Base-by-base conservation (phyloP, 1,140 invertebrate genomes). In the Macrotrachela quadricornifera region DNA sequence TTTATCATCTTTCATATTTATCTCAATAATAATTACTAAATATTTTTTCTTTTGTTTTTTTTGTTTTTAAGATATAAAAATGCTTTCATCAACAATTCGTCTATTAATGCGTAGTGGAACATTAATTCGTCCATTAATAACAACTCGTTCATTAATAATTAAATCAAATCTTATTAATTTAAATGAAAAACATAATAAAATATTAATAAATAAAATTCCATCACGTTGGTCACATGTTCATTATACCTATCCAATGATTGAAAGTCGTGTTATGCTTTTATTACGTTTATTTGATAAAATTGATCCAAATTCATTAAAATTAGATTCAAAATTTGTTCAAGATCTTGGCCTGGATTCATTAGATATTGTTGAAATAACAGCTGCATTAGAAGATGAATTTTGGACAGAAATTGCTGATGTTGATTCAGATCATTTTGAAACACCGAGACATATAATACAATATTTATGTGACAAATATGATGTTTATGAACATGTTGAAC, bases 361-460 rank as follows among this genome's bases (percentile, higher is more conserved):
- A 57, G 92, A 99, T 72, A 88, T 95, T 71, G 90, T 99, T 37
- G 92, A 99, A 75, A 79, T 99, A 41, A 90, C 97, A 52, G 96
- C 96, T 88, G 86, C 87, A 2, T 88, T 97, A 75, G 92, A 97
- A 71, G 91, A 97, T 76, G 92, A 97, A 72, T 97, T 97, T 75
- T 85, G 81, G 75, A 68, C 63, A 67, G 91, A 97, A 77, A 96
- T 97, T 65, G 90, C 90, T 14, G 91, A 96, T 73, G 77, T 74
- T 52, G 88, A 96, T 76, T 84, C 88, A 14, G 87, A 96, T 62
- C 82, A 79, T 64, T 74, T 97, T 49, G 68, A 87, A 56, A 80
- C 76, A 69, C 88, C 88, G 54, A 75, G 74, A 59, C 85, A 92
- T 68, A 87, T 97, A 67, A 79, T 92, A 56, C 78, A 81, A 72